Base-by-base conservation (phyloP, 2,113 vertebrate species). In the Lontra canadensis region DNA sequence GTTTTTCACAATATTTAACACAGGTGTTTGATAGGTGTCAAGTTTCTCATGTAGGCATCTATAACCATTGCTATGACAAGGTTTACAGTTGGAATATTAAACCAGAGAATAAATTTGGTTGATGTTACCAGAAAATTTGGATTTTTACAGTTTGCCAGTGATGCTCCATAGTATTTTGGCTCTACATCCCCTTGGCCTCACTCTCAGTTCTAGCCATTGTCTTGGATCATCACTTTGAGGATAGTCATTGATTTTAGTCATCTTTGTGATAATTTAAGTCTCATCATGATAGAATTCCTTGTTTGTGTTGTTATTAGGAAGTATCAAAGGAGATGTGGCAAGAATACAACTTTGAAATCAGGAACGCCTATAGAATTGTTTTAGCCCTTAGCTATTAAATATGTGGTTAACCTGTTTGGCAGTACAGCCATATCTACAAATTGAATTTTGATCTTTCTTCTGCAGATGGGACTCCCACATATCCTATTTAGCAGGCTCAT, bases 61-160 rank as follows among this genome's bases (percentile, higher is more conserved):
- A 7, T 92, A 79, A 17, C 39, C 89, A 47, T 88, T 93, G 76
- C 79, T 83, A 90, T 88, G 78, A 71, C 65, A 90, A 88, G 49
- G 84, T 86, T 95, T 90, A 57, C 23, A 78, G 21, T n/a, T 90
- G 63, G 92, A 83, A 96, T 84, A 39, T 80, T 73, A 83, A 95
- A 91, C 34, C 49, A 76, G 49, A 85, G 90, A 81, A 90, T 95
- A 92, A 82, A 83, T 83, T 80, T 93, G 85, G 42, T 74, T 76
- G 67, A 47, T 69, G 34, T 67, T 57, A 78, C 73, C 57, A 92
- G 73, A 86, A 92, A 80, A 73, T 87, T 61, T 39, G 26, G 59
- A 14, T 49, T 81, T 91, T 94, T 82, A 25, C 39, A 52, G 17
- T 82, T 94, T 65, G 17, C 39, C 34, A 11, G 8, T 65, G 94